Evolutionary conservation across 2,113 vertebrate genomes (phyloP).

Genomic region (Thermophis baileyi): DNA sequence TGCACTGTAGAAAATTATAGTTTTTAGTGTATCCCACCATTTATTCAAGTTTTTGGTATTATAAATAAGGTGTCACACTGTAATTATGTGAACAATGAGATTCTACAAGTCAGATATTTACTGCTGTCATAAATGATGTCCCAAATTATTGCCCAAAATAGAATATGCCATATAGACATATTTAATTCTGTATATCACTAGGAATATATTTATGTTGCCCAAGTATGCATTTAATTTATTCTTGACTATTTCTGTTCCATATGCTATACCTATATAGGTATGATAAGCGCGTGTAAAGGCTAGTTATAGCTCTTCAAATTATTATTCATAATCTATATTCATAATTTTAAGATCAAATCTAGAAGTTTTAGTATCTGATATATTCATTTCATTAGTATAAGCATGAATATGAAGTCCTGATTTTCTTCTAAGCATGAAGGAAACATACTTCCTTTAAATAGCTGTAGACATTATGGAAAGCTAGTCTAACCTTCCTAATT

Average conservation of each 20-base stretch:
- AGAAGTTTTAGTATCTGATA: neutral
- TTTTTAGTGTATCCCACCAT: neutral
- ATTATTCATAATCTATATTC: neutral
- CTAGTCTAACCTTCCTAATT: neutral
- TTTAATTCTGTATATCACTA: neutral
- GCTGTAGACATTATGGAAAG: neutral
- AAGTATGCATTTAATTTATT: neutral
- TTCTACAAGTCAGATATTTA: conserved; percentile 10
- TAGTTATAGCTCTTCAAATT: neutral
- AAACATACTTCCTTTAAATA: neutral
- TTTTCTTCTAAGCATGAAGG: neutral
- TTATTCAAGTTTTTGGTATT: neutral
- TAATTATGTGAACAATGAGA: conserved; percentile 23
- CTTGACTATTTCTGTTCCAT: neutral
- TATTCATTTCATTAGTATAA: neutral
- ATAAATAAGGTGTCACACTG: conserved; percentile 11
- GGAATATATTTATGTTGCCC: neutral
- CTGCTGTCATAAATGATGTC: conserved; percentile 1
- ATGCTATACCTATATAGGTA: neutral
- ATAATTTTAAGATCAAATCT: neutral
- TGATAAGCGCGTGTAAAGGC: neutral
- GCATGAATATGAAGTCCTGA: neutral
- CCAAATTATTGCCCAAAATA: neutral
- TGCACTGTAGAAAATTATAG: conserved; percentile 9
- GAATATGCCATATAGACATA: neutral